A percentile compares a stretch with the other conserved stretches of the same genome.
Evolutionary conservation across 2,888 invertebrate genomes (phyloP).

Genomic region (Beris chalybata): DNA sequence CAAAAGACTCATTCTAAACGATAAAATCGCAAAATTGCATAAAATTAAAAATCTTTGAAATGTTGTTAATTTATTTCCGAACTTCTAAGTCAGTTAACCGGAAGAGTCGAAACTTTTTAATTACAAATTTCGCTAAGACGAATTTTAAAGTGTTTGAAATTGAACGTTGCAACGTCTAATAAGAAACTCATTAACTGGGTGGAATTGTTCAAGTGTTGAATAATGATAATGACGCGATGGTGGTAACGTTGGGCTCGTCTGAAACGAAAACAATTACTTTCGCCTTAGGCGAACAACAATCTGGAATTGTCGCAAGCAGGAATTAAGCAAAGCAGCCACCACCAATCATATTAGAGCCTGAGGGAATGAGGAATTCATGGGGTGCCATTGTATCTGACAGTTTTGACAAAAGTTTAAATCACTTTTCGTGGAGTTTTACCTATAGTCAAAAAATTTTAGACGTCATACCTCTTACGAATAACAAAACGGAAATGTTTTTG

Average conservation of each 20-base stretch:
- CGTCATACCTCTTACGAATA: no score
- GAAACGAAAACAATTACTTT: constrained; percentile 10
- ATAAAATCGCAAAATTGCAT: no score
- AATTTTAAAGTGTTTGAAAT: no score
- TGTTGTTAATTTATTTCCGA: no score
- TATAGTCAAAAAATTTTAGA: no score
- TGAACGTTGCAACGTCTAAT: neutral
- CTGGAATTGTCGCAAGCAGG: neutral
- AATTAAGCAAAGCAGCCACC: neutral
- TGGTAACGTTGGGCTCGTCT: neutral
- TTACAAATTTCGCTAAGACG: neutral
- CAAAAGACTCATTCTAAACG: no score
- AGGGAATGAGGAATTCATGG: constrained; percentile 1
- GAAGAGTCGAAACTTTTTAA: neutral
- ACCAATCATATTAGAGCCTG: neutral
- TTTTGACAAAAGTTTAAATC: constrained; percentile 48
- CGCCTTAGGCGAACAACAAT: neutral
- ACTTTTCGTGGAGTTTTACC: constrained; percentile 34
- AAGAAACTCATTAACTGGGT: constrained; percentile 5
- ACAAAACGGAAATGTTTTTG: no score
- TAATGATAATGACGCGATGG: neutral
- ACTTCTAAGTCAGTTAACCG: neutral
- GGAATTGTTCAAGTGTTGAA: neutral
- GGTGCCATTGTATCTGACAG: constrained; percentile 46
- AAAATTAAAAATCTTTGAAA: no score